Base-by-base conservation (phyloP, 2,113 vertebrate genomes). In the Gobius niger region DNA sequence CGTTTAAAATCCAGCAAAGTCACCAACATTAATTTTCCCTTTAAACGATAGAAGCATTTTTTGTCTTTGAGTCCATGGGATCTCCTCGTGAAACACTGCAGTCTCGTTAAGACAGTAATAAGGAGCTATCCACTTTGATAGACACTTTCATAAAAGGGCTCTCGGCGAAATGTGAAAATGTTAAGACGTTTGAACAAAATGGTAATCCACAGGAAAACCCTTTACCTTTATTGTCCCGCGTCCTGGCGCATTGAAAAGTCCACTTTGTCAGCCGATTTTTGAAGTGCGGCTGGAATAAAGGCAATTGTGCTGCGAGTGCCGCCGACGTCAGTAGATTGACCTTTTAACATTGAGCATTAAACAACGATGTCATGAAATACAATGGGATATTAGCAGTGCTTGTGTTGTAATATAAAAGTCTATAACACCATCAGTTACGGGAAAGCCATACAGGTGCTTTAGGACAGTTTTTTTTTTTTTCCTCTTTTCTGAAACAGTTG, bases 21-120 rank as follows among this genome's bases (percentile, higher is more conserved):
- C 85, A 85, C 80, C 72, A 9, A 78, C 60, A 57, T 18, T 75
- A 68, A 47, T 76, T 67, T 85, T 89, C 86, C 87, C 85, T 89
- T 90, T 34, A 76, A 80, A 78, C 69, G 65, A 77, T 53, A 67
- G 75, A 78, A 76, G 67, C 75, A 74, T 75, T 34, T 5, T 73
- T 65, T 47, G 67, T 84, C 68, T 76, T 53, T 75, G 71, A 73
- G 68, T 90, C 81, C 76, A 64, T 54, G 52, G 75, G 46, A 77
- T 72, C 72, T 78, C 69, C 73, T 82, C 56, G 16, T 61, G 68
- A 42, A 68, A 76, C 76, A 74, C 75, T 18, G 78, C 74, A 56
- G 77, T 75, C 65, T 72, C 69, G 78, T 77, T 80, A 54, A 54
- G 61, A 76, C 67, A 78, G 70, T 67, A 70, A 74, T 53, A 47